Base-by-base conservation (phyloP, 1,140 invertebrate genomes). In the Macrocentrus cingulum region DNA sequence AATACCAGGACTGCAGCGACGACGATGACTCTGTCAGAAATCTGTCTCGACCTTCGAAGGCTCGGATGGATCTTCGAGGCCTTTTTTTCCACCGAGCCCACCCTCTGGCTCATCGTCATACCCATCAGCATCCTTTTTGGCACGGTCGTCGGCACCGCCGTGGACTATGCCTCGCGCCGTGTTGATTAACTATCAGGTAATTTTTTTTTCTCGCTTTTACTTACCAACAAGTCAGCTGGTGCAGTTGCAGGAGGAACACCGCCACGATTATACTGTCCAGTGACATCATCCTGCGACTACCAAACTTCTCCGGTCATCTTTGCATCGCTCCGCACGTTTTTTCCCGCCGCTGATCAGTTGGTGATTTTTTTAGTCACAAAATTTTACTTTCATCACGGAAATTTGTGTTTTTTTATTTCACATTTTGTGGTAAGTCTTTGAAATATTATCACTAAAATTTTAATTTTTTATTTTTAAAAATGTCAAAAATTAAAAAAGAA, bases 221-320 rank as follows among this genome's bases (percentile, higher is more conserved):
- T 74, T 61, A 77, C 75, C 75, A 73, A 57, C 64, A 63, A 34
- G 65, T 65, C 19, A 65, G 66, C 49, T 69, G 64, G 67, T 65
- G 63, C 62, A 70, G 64, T 59, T 73, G 71, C 22, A 72, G 52
- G 45, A 74, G 62, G 52, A 76, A 56, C 46, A 69, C 51, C 65
- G 65, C 65, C 60, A 68, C 60, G 48, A 72, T 60, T 60, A 67
- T 62, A 51, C 64, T 65, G 63, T 62, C 56, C 60, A 66, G 60
- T 65, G 69, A 62, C 64, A 65, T 65, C 69, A 66, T 71, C 58
- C 65, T 69, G 64, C 25, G 32, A 42, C 15, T 44, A 39, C 48
- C 25, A 16, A 13, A 51, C 20, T 34, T 44, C 18, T 29, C 37
- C 2, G n/a, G 37, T 54, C 37, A 20, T 66, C 63, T 65, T 67